A percentile compares a stretch with the other conserved stretches of the same genome.
Conservation (phyloP, 2,797 vertebrate species). For the Echiichthys vipera region DNA sequence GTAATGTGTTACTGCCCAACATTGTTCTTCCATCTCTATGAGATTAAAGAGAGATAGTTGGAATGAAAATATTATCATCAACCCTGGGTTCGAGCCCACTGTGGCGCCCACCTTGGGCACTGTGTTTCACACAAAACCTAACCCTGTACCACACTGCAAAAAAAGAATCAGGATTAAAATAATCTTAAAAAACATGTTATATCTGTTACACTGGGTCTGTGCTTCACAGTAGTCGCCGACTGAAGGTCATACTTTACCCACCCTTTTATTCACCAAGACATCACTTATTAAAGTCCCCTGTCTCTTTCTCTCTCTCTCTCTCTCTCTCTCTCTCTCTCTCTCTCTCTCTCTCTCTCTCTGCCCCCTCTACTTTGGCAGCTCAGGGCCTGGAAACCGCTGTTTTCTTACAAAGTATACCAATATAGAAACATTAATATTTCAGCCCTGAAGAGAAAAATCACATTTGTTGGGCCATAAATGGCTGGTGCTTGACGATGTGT, state of each 20-base stretch:
- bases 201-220: not conserved
- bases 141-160: too few species aligned
- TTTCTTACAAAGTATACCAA: slow-evolving; percentile 64
- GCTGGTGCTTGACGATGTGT: slow-evolving; percentile 52
- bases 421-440: slow-evolving; percentile 77
- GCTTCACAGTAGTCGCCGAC: slow-evolving; percentile 8
- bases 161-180: not conserved
- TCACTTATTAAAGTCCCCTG: slow-evolving; percentile 40
- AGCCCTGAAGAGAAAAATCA: slow-evolving; percentile 71
- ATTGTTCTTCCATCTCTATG: too few species aligned
- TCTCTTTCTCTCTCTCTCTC: not conserved
- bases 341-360: not conserved
- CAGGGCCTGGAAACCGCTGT: slow-evolving; percentile 53
- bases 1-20: too few species aligned
- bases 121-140: too few species aligned
- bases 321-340: not conserved
- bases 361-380: slow-evolving; percentile 36
- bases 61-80: too few species aligned
- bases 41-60: too few species aligned
- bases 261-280: slow-evolving; percentile 42
- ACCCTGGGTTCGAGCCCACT: too few species aligned
- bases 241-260: slow-evolving; percentile 49
- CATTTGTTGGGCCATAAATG: slow-evolving; percentile 67
- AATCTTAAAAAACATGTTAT: slow-evolving; percentile 3
- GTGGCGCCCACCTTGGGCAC: too few species aligned